Conservation (phyloP, 2,113 vertebrate species). For the Poecilia latipinna region DNA sequence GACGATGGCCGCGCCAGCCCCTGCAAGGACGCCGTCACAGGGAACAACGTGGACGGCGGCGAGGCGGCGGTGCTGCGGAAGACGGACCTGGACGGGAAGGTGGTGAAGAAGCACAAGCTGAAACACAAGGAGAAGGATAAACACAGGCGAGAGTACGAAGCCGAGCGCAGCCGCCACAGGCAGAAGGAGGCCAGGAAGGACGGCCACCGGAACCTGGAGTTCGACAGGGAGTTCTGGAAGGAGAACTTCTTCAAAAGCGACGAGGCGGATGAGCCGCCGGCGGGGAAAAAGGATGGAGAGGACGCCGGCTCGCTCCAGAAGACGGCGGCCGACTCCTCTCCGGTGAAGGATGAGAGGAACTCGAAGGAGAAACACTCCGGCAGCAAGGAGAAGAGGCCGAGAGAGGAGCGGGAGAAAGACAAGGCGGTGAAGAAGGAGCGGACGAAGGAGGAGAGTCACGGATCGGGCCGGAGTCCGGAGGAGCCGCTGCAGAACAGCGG, state of each 20-base stretch:
- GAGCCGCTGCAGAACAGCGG: conserved; percentile 66
- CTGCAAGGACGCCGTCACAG: conserved; percentile 88
- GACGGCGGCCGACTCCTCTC: conserved; percentile 79
- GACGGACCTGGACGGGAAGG: conserved; percentile 91
- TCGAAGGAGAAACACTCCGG: conserved; percentile 86
- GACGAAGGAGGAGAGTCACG: conserved; percentile 74
- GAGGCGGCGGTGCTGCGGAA: conserved; percentile 88
- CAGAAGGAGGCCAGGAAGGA: conserved; percentile 89
- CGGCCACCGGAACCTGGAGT: conserved; percentile 91
- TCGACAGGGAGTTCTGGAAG: conserved; percentile 99
- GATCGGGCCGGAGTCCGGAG: conserved; percentile 72
- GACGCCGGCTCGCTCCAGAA: conserved; percentile 83
- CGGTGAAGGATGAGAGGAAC: conserved; percentile 87
- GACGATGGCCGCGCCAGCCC: conserved; percentile 86
- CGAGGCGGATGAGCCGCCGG: conserved; percentile 86
- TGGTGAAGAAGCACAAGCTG: conserved; percentile 96
- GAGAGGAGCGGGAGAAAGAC: conserved; percentile 89
- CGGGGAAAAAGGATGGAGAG: conserved; percentile 80
- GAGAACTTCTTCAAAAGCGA: conserved; percentile 99
- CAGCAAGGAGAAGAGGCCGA: conserved; percentile 86
- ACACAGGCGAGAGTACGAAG: conserved; percentile 89
- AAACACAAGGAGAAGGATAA: conserved; percentile 98
- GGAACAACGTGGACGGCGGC: conserved; percentile 82
- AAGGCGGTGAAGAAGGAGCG: conserved; percentile 87
- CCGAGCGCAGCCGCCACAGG: conserved; percentile 89